These are phyloP conservation scores for Ctenodactylus gundi DNA, from an alignment of 2,113 vertebrate species.

Conservation along the genomic window DNA sequence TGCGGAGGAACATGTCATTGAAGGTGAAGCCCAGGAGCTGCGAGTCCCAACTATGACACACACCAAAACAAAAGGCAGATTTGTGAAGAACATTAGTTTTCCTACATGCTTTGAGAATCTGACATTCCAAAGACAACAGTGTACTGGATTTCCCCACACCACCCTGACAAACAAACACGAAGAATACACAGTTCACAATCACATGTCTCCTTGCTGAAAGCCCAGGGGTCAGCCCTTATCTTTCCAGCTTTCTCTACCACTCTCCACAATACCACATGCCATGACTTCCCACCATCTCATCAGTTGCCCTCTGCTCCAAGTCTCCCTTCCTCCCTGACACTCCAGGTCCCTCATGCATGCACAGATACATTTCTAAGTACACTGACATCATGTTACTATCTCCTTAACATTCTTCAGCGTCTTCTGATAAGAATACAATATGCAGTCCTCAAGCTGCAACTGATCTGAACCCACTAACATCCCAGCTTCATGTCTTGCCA, in stretches of 20 bases:
- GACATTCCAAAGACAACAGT: neutral
- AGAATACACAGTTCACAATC: neutral
- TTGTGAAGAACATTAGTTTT: neutral
- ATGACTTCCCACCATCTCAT: neutral
- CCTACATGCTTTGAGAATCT: neutral
- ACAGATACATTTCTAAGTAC: neutral
- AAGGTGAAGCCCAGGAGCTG: slow-evolving; percentile 89
- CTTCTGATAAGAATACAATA: neutral
- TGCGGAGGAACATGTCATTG: slow-evolving; percentile 90
- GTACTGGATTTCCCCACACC: neutral
- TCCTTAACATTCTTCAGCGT: neutral
- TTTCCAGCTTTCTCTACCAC: neutral
- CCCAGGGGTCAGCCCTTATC: no score
- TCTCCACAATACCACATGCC: neutral
- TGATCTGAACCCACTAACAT: neutral
- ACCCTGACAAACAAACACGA: neutral
- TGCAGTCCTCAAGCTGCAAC: neutral
- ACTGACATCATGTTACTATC: neutral
- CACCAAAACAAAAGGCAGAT: neutral
- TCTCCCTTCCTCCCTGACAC: neutral
- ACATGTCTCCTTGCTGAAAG: neutral
- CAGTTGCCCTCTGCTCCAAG: rapidly evolving
- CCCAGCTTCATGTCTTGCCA: neutral
- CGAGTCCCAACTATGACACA: slow-evolving; percentile 90
- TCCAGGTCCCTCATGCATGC: neutral